Conservation (phyloP, 2,888 invertebrate species). For the Alviniconcha strummeri region DNA sequence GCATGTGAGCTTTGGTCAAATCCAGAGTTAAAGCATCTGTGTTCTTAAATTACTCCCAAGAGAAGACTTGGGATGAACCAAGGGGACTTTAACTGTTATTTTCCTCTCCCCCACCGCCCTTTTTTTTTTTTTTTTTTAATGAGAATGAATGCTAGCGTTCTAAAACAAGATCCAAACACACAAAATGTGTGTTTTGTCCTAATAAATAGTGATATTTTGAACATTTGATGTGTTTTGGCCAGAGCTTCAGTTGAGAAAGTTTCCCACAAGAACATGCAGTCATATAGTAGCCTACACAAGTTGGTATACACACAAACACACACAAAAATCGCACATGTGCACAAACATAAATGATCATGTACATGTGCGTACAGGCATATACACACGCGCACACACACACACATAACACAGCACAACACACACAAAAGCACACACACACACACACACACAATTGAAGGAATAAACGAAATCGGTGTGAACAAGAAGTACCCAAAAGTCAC, state of each 20-base stretch:
- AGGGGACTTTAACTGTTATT: too few relatives aligned
- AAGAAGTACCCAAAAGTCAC: neutral
- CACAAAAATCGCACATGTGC: neutral
- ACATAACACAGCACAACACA: neutral
- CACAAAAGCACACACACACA: neutral
- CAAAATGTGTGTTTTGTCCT: neutral
- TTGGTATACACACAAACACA: neutral
- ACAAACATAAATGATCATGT: neutral
- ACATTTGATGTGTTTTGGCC: neutral
- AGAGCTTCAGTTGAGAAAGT: neutral
- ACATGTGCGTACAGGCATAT: neutral
- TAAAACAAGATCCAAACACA: neutral
- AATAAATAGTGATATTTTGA: too few relatives aligned
- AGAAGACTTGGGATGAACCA: too few relatives aligned
- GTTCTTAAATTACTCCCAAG: too few relatives aligned
- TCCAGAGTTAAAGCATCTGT: too few relatives aligned
- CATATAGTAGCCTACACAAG: neutral
- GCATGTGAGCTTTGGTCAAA: too few relatives aligned
- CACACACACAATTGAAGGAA: neutral
- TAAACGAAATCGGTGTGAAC: neutral
- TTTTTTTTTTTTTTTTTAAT: too few relatives aligned
- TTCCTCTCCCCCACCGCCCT: too few relatives aligned
- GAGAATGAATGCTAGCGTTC: neutral
- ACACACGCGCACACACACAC: neutral
- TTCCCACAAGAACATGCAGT: neutral